Percentiles rank a stretch among this genome's conserved stretches.
Conservation (phyloP, 2,888 invertebrate species). For the Monochamus alternatus region DNA sequence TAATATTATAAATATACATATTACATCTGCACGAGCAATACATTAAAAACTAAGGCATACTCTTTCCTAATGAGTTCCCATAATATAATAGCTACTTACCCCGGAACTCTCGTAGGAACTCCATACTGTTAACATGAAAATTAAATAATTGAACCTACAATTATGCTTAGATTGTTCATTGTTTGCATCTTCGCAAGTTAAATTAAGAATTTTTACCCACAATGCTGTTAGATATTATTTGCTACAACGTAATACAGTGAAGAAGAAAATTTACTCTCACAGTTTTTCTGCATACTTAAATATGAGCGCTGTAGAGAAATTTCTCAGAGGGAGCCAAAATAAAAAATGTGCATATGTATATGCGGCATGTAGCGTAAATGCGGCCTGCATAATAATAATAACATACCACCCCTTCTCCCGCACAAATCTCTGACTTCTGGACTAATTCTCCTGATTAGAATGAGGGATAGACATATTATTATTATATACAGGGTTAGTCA, state of each 20-base stretch:
- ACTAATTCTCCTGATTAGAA: too few relatives aligned
- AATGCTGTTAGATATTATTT: constrained; percentile 9
- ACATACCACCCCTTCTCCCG: too few relatives aligned
- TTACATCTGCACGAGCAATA: not conserved
- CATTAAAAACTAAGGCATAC: not conserved
- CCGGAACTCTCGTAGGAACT: constrained; percentile 7
- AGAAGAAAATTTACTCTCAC: constrained; percentile 10
- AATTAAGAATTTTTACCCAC: constrained; percentile 20
- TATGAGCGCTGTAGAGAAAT: not conserved
- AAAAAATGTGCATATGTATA: too few relatives aligned
- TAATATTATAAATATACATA: too few relatives aligned
- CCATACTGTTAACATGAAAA: constrained; percentile 24
- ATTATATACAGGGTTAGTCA: too few relatives aligned
- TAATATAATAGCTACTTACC: not conserved
- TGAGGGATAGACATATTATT: too few relatives aligned
- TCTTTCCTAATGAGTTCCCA: not conserved
- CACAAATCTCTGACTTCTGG: too few relatives aligned
- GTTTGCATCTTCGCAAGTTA: constrained; percentile 21
- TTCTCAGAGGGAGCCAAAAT: not conserved
- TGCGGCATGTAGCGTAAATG: too few relatives aligned
- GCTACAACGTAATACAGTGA: constrained; percentile 6
- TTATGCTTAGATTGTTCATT: constrained; percentile 26
- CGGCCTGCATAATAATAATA: too few relatives aligned
- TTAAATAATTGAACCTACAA: constrained; percentile 18
- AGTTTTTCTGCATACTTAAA: not conserved